Evolutionary conservation across 2,888 invertebrate genomes (phyloP).

Genomic region (Amblyjoppa fuscipennis): DNA sequence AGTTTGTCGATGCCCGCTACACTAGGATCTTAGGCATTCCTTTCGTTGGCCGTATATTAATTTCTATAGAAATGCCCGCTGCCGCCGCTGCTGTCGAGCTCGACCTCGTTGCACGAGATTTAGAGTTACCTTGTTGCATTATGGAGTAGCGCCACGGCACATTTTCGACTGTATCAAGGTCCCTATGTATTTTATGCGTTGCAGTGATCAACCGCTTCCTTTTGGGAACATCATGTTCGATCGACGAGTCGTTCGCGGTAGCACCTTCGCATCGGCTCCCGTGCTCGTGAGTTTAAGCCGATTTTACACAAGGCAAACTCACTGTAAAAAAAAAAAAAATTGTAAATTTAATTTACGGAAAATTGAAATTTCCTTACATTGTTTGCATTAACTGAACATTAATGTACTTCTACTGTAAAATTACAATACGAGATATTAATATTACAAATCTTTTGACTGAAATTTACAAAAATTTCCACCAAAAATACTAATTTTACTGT

Average conservation of each 20-base stretch:
- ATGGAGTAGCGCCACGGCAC: constrained; percentile 27
- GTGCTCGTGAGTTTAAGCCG: constrained; percentile 79
- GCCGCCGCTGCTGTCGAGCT: constrained; percentile 41
- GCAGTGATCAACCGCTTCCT: constrained; percentile 86
- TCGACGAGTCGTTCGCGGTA: constrained; percentile 93
- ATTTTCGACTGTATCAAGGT: constrained; percentile 49
- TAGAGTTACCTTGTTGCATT: constrained; percentile 52
- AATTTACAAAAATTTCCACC: too few relatives aligned
- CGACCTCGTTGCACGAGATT: constrained; percentile 66
- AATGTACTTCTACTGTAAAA: too few relatives aligned
- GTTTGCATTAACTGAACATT: too few relatives aligned
- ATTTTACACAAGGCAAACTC: background rate
- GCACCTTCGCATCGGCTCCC: constrained; percentile 88
- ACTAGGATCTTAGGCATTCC: constrained; percentile 35
- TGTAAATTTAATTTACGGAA: too few relatives aligned
- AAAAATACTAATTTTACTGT: too few relatives aligned
- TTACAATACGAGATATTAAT: too few relatives aligned
- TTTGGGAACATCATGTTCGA: constrained; percentile 96
- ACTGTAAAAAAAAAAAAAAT: too few relatives aligned
- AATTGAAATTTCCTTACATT: too few relatives aligned
- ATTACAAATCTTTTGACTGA: too few relatives aligned
- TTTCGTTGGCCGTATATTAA: constrained; percentile 54
- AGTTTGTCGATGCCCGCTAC: constrained; percentile 67
- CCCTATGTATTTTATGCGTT: constrained; percentile 77
- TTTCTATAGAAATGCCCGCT: constrained; percentile 46